A percentile compares a stretch with the other conserved stretches of the same genome.
These are phyloP conservation scores for Spheniscus mendiculus DNA, from an alignment of 2,113 vertebrate genomes.

Conservation along the genomic window DNA sequence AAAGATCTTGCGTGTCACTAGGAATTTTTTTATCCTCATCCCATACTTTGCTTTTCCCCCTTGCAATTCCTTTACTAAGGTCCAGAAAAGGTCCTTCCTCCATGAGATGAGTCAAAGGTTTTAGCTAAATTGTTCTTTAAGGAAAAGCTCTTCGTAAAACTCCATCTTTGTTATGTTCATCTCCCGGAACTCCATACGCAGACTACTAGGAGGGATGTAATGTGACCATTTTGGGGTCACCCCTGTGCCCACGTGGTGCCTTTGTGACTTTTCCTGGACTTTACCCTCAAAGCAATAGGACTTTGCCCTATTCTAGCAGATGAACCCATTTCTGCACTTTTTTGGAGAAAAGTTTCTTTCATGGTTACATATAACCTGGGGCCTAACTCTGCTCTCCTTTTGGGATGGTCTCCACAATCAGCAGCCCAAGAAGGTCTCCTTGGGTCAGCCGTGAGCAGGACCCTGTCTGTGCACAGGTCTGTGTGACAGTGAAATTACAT, in stretches of 20 bases:
- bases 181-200: background rate
- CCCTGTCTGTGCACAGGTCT: background rate
- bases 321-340: background rate
- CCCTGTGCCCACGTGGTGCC: background rate
- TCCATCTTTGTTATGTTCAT: accelerated
- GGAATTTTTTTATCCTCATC: background rate
- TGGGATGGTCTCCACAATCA: background rate
- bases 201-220: background rate
- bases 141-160: background rate
- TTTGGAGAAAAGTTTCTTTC: background rate
- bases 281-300: background rate
- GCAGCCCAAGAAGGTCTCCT: background rate
- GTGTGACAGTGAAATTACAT: background rate
- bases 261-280: background rate
- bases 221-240: accelerated
- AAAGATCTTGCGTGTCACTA: background rate
- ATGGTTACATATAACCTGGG: background rate
- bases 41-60: background rate
- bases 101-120: accelerated
- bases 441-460: background rate
- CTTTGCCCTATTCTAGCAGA: background rate
- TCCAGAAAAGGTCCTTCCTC: background rate
- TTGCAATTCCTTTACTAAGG: background rate
- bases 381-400: background rate
- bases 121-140: background rate